Base-by-base conservation (phyloP, 2,113 vertebrate genomes). In the Chiloscyllium plagiosum region DNA sequence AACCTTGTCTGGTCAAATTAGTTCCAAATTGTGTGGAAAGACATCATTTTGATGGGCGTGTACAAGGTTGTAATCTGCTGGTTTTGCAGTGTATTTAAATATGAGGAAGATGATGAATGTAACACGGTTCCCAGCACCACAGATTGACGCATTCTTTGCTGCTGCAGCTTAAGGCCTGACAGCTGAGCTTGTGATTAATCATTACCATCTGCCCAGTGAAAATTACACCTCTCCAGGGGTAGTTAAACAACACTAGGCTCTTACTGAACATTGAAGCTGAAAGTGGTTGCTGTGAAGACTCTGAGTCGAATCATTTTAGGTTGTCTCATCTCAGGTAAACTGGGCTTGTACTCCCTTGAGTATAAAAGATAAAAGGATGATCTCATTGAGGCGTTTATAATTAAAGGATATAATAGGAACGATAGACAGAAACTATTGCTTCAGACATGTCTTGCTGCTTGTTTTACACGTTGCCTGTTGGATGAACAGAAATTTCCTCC, bases 61-160 rank as follows among this genome's bases (percentile, higher is more conserved):
- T 52, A 87, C 85, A 52, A 29, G 85, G 85, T 26, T 87, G 52
- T 52, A 89, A 89, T 89, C 86, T 52, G 50, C 86, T 52, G 86
- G 2, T 89, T 56, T 89, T 89, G 86, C 50, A 89, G 52, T 24
- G 86, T 89, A 52, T 89, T 89, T 50, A 89, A 56, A 89, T 89
- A 89, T 56, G 3, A 56, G 50, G 86, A 89, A 89, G 86, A 89
- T 52, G 86, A 89, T 89, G 50, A 89, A 89, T 89, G 86, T 56
- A 89, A 50, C 50, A 52, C 50, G 24, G 24, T 8, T 89, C 20
- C 47, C 86, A 89, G 24, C 3, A 56, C 50, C 50, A 89, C 86
- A 56, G 86, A 29, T 29, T 89, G 86, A 56, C 86, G 24, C 29
- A 29, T 50, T 89, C 47, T 29, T 29, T 50, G 86, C 47, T 89